Base-by-base conservation (phyloP, 2,113 vertebrate genomes). In the Chauna torquata region DNA sequence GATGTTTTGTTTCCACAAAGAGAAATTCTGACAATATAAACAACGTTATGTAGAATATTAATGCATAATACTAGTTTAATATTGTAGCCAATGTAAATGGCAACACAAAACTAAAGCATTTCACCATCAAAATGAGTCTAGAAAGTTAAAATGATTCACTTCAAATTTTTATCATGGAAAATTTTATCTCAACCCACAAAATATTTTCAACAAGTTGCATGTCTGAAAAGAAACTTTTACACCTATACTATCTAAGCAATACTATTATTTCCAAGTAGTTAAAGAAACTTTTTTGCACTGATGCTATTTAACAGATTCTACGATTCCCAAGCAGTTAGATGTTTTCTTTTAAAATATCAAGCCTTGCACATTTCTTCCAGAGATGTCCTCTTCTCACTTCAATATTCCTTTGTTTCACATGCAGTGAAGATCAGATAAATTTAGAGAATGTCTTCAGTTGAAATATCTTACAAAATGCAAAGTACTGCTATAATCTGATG, bases 381-480 rank as follows among this genome's bases (percentile, higher is more conserved):
- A 59, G 65, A 82, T 84, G n/a, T 69, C 76, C 44, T 68, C 68
- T 90, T 84, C 83, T 93, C 24, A 71, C 20, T 94, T 87, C 54
- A 94, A 4, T 69, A 85, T 79, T 94, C 83, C n/a, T 18, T 69
- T 87, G 66, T 92, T 34, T 89, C 58, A 82, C 49, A 74, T 71
- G 57, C n/a, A 89, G 32, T 20, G 36, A 72, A 89, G 62, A 86
- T 70, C 55, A 78, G 82, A 95, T 44, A 85, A 92, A 79, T 82
- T 94, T 81, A 82, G 78, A 79, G 22, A 91, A 89, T 9, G 6
- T 70, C 36, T 87, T 69, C 52, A 45, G 38, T 55, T 69, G 62
- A 91, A 95, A 92, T 86, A 72, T 58, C 64, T 88, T 86, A 54
- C 55, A 71, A 93, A 95, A 95, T 95, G 66, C 62, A 85, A 91